A percentile compares a stretch with the other conserved stretches of the same genome.
phyloP scores from a whole-genome alignment of 2,797 vertebrate genomes.

The Ptychobarbus kaznakovi region DNA sequence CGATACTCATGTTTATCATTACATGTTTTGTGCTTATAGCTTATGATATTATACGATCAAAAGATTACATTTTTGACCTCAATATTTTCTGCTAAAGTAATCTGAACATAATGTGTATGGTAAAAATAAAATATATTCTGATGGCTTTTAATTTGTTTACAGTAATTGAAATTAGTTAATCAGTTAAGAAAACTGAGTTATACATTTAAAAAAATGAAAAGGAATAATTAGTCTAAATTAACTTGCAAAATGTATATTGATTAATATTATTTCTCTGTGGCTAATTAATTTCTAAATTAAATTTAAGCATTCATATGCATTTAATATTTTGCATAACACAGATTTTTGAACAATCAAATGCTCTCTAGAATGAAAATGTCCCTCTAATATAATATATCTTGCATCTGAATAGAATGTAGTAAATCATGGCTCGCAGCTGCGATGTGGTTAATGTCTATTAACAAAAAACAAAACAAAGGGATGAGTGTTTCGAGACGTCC shows the following conservation, averaged over 20 bases:
- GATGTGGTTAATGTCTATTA: constrained; percentile 3
- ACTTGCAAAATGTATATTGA: not conserved
- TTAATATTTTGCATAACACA: not conserved
- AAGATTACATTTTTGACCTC: not conserved
- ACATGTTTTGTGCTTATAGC: not conserved
- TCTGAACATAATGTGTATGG: not conserved
- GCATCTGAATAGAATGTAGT: not conserved
- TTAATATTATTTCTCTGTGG: not conserved
- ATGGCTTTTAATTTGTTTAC: not conserved
- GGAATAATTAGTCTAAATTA: not conserved
- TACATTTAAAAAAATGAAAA: not conserved
- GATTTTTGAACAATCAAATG: not conserved
- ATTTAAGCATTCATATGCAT: not conserved
- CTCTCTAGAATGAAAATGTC: not conserved
- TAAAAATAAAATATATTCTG: not conserved
- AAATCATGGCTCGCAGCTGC: constrained; percentile 9
- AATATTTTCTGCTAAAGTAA: not conserved
- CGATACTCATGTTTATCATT: too few species aligned
- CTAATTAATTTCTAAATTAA: not conserved
- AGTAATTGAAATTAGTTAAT: not conserved
- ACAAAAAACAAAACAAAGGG: not conserved
- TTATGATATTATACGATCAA: too few species aligned
- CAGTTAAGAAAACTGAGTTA: not conserved
- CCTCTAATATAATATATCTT: not conserved
- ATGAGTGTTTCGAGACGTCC: not conserved